Percentiles rank a stretch among this genome's conserved stretches.
Conservation (phyloP, 1,140 invertebrate species). For the Eriocheir sinensis region DNA sequence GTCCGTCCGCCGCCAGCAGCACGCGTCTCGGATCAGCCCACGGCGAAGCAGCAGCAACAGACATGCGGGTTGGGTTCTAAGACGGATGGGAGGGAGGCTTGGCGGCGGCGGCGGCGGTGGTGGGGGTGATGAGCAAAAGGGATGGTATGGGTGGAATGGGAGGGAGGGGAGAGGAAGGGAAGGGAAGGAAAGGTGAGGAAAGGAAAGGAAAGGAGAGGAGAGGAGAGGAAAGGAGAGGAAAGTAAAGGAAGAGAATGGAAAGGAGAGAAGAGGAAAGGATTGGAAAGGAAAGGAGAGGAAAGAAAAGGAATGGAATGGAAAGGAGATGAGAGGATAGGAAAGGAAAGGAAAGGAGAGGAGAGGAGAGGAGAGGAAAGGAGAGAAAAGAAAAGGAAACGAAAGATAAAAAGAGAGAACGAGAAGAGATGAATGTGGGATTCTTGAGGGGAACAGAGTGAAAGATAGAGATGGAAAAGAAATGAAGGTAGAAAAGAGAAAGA, state of each 20-base stretch:
- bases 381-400: background rate
- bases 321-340: background rate
- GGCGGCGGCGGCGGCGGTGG: too few relatives aligned
- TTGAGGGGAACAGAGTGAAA: too few relatives aligned
- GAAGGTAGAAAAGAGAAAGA: background rate
- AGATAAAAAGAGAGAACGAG: background rate
- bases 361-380: background rate
- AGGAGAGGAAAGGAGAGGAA: background rate
- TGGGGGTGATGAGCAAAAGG: background rate
- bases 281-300: background rate
- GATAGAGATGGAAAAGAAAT: slow-evolving; percentile 5
- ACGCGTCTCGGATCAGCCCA: background rate
- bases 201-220: background rate
- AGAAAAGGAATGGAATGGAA: background rate
- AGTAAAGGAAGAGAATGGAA: background rate
- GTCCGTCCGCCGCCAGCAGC: background rate
- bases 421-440: too few relatives aligned
- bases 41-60: too few relatives aligned
- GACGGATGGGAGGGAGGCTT: too few relatives aligned
- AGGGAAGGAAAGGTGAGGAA: slow-evolving; percentile 9
- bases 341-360: background rate
- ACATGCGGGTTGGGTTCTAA: too few relatives aligned
- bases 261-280: background rate
- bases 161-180: too few relatives aligned
- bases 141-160: background rate